phyloP scores from a whole-genome alignment of 2,888 invertebrate genomes.

The Melieria crassipennis region DNA sequence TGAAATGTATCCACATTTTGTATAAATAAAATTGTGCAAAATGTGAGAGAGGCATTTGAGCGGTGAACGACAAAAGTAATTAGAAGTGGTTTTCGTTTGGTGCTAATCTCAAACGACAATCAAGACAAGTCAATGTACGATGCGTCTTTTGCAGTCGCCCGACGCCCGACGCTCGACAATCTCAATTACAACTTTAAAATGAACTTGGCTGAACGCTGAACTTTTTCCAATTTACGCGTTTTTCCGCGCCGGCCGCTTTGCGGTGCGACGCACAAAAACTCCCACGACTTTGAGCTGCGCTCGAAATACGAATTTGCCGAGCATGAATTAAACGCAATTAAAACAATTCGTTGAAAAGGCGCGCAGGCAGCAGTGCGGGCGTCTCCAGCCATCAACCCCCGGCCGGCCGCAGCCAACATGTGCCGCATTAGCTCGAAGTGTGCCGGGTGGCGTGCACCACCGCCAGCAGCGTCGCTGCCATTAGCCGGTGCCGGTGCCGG shows the following conservation, averaged over 20 bases:
- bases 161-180: no score
- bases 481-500: not conserved
- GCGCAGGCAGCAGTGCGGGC: no score
- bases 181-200: no score
- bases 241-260: not conserved
- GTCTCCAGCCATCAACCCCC: not conserved
- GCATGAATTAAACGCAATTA: not conserved
- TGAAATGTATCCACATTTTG: no score
- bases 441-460: slow-evolving; percentile 21
- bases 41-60: no score
- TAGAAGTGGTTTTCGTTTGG: no score
- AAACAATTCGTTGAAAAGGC: not conserved
- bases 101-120: no score
- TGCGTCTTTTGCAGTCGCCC: no score
- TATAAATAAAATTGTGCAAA: no score
- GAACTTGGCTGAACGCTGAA: not conserved
- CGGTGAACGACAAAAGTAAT: no score
- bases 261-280: not conserved
- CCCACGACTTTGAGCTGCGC: not conserved
- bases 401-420: not conserved
- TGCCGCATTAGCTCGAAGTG: slow-evolving; percentile 19
- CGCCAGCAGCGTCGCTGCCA: slow-evolving; percentile 10
- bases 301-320: not conserved
- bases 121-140: no score
- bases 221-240: not conserved